phyloP scores from a whole-genome alignment of 2,113 vertebrate genomes.

The Athene noctua region DNA sequence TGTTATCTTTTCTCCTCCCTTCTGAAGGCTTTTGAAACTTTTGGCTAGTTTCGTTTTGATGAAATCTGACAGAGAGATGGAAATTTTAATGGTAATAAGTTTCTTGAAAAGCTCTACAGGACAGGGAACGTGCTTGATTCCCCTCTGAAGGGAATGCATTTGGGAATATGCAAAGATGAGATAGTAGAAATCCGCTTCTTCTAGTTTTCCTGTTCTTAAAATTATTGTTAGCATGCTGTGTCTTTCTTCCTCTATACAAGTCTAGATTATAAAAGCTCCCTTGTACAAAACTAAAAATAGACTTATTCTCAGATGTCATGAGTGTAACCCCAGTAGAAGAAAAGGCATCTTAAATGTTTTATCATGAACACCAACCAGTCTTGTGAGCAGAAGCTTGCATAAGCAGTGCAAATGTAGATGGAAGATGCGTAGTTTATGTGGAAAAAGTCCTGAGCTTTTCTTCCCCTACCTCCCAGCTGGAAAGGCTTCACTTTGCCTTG shows the following conservation, averaged over 20 bases:
- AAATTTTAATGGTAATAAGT: not conserved
- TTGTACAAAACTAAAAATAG: not conserved
- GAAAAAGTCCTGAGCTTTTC: not conserved
- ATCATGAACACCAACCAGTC: not conserved
- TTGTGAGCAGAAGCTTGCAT: not conserved
- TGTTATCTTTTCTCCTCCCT: not conserved
- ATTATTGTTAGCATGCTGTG: not conserved
- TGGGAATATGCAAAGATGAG: not conserved
- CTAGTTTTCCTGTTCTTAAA: not conserved
- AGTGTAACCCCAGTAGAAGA: not conserved
- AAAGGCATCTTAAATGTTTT: not conserved
- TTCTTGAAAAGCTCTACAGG: not conserved
- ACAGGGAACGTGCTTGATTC: fast-evolving
- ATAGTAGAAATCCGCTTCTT: not conserved
- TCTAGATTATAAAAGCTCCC: not conserved
- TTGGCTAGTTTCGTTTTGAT: not conserved
- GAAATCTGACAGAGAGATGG: not conserved
- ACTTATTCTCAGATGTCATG: not conserved
- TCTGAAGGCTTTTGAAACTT: not conserved
- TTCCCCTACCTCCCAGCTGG: not conserved
- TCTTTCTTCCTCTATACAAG: not conserved
- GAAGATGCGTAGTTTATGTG: not conserved
- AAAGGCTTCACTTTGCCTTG: not conserved
- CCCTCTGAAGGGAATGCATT: not conserved
- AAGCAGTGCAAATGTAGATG: not conserved